Conservation (phyloP, 2,113 vertebrate species). For the Sinocyclocheilus rhinocerous region DNA sequence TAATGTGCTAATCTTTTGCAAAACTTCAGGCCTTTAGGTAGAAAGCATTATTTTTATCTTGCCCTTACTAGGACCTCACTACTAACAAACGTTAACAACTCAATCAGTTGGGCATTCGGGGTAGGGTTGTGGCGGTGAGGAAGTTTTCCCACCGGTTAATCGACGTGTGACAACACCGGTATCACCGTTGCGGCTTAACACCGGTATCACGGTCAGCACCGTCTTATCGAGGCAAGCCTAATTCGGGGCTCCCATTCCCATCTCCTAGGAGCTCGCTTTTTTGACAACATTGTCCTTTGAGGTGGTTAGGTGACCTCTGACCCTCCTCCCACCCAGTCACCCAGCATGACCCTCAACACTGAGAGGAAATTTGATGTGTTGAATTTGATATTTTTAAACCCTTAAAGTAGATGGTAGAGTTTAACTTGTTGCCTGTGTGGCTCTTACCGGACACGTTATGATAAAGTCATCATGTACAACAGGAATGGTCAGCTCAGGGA, state of each 20-base stretch:
- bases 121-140: too few species aligned
- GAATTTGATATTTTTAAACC: slow-evolving; percentile 17
- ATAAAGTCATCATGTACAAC: background rate
- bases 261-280: slow-evolving; percentile 28
- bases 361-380: background rate
- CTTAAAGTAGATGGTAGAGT: background rate
- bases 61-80: slow-evolving; percentile 12
- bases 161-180: too few species aligned
- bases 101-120: slow-evolving; percentile 29
- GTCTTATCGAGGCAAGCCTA: too few species aligned
- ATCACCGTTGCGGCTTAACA: too few species aligned
- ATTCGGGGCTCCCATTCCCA: background rate
- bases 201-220: too few species aligned
- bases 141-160: too few species aligned
- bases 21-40: slow-evolving; percentile 27
- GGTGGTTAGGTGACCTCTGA: slow-evolving; percentile 59
- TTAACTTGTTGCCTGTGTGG: background rate
- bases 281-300: slow-evolving; percentile 55
- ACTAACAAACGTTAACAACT: slow-evolving; percentile 57
- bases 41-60: slow-evolving; percentile 56
- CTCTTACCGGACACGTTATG: background rate
- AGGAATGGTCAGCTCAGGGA: background rate
- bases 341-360: slow-evolving; percentile 23
- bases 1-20: slow-evolving; percentile 48
- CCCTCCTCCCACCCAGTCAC: slow-evolving; percentile 61